Evolutionary conservation across 2,888 invertebrate genomes (phyloP).

Genomic region (Scaptomyza parva): DNA sequence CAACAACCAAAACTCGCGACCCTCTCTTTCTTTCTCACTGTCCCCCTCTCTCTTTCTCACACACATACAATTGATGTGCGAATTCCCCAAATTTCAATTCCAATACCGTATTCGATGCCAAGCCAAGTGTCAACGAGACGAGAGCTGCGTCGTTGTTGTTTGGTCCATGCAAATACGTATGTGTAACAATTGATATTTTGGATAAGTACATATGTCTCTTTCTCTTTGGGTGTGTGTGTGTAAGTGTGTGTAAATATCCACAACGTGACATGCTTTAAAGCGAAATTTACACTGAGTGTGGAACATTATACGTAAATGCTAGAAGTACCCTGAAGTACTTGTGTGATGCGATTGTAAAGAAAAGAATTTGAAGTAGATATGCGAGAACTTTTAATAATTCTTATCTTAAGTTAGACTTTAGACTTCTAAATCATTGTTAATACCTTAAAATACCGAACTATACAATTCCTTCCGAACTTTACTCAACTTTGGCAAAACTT

Average conservation of each 20-base stretch:
- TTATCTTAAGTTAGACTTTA: too few relatives aligned
- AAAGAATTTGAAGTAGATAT: neutral
- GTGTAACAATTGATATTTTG: conserved; percentile 76
- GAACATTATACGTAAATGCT: conserved; percentile 24
- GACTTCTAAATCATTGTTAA: too few relatives aligned
- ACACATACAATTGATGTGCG: neutral
- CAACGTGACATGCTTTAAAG: conserved; percentile 61
- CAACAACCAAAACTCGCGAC: conserved; percentile 17
- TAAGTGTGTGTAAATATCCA: conserved; percentile 26
- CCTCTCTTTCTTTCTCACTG: neutral
- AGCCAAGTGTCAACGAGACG: neutral
- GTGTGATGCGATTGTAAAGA: neutral
- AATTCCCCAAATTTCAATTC: conserved; percentile 25
- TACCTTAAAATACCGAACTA: too few relatives aligned
- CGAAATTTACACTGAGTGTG: neutral
- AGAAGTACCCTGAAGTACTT: neutral
- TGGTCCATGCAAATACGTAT: conserved; percentile 69
- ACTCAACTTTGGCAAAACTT: too few relatives aligned
- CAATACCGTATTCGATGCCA: conserved; percentile 2
- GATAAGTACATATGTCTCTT: conserved; percentile 43
- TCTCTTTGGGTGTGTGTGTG: conserved; percentile 7
- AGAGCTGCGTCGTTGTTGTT: conserved; percentile 43
- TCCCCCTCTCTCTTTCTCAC: neutral
- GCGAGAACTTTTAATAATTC: neutral
- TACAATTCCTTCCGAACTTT: too few relatives aligned